Evolutionary conservation across 2,113 vertebrate genomes (phyloP), one percentile per base, ranked within the genome.

Genomic region (Delphinus delphis): DNA sequence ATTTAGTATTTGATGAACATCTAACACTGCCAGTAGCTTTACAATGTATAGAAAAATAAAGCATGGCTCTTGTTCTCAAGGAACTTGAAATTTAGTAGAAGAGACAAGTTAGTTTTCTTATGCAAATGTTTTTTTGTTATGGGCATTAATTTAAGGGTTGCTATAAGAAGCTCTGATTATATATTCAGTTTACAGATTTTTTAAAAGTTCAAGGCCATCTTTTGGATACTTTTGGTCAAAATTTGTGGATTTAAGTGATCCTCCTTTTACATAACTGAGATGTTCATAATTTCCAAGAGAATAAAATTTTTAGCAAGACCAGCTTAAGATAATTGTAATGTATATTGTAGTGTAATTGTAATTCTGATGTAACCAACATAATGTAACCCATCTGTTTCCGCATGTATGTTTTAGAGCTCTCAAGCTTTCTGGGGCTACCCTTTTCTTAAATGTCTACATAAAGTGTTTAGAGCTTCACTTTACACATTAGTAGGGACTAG

Each of bases 181-280:
- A 6, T 58, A 18, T 79, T 95, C 25, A 50, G 12, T 80, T 90
- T 85, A 81, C 8, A 87, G 33, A n/a, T 38, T 36, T 38, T 81
- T 77, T 79, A 17, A 15, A 93, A 77, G 73, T 31, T 76, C 33
- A 85, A 36, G 20, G 17, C 26, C 12, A 68, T 87, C 26, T 31
- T 79, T 74, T 93, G 18, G 38, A 50, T 88, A 81, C 3, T 92
- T 95, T 65, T 65, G 31, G 23, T 79, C 58, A 71, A 93, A 92
- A 47, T 85, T 88, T 94, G 10, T 93, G 5, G 13, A 79, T 63
- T 96, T 96, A 83, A 90, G 47, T 93, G 73, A 65, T 47, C 14
- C 60, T 95, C 23, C 33, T 20, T 81, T 95, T 83, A 79, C 7
- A 12, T 53, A 76, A 86, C 21, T 96, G 79, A 91, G 58, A 63